Conservation (phyloP, 2,797 vertebrate species). For the Rousettus madagascariensis region DNA sequence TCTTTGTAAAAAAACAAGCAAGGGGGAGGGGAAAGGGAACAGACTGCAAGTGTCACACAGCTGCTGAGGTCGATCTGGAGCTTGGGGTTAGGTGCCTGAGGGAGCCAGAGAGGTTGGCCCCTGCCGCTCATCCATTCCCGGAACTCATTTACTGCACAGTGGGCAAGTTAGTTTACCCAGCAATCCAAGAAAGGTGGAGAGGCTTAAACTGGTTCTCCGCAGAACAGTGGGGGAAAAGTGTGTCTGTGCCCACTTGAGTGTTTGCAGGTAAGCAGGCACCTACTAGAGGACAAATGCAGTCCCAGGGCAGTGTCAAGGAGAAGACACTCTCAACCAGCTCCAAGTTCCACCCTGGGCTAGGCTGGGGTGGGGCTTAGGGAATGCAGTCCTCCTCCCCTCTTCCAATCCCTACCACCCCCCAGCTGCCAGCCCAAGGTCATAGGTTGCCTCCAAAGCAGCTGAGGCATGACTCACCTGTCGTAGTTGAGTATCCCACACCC, state of each 20-base stretch:
- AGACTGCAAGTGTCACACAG: constrained; percentile 73
- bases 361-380: constrained; percentile 34
- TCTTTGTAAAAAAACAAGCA: constrained; percentile 76
- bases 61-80: constrained; percentile 76
- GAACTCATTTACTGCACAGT: not conserved
- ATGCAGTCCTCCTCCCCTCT: not conserved
- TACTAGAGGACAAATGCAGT: not conserved
- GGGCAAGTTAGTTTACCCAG: not conserved
- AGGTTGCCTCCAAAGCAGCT: constrained; percentile 55
- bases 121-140: constrained; percentile 3
- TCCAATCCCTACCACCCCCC: not conserved
- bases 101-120: not conserved
- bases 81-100: not conserved
- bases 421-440: constrained; percentile 55
- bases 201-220: constrained; percentile 1
- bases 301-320: not conserved
- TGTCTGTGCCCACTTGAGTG: not conserved
- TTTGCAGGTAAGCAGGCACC: constrained; percentile 18
- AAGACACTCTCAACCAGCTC: not conserved
- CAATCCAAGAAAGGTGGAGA: not conserved
- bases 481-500: not conserved
- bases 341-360: not conserved
- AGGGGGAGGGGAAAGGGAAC: constrained; percentile 70
- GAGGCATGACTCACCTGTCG: constrained; percentile 62
- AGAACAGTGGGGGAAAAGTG: not conserved